phyloP scores from a whole-genome alignment of 2,888 invertebrate genomes.

The Hypselothyrea guttata region DNA sequence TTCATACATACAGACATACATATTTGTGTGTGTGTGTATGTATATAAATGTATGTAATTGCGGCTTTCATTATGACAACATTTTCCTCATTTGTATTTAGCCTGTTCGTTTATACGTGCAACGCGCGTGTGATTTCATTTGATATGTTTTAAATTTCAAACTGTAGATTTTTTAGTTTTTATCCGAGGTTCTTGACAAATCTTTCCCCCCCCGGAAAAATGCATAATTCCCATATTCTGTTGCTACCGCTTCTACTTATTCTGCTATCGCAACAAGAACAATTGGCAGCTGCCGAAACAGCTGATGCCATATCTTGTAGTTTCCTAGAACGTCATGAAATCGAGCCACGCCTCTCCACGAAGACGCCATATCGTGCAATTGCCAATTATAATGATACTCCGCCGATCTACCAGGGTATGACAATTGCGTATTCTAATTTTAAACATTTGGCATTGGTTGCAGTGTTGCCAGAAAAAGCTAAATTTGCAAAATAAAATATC shows the following conservation, averaged over 20 bases:
- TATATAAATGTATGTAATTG: conserved; percentile 21
- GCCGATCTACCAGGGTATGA: conserved; percentile 85
- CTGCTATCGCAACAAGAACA: conserved; percentile 8
- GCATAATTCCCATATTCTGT: conserved; percentile 30
- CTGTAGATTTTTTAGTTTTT: conserved; percentile 9
- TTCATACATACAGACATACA: conserved; percentile 1
- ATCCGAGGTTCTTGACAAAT: conserved; percentile 57
- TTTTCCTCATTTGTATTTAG: conserved; percentile 35
- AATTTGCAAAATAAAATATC: no score
- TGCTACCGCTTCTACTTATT: conserved; percentile 30
- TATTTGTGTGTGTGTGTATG: not conserved
- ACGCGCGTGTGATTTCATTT: conserved; percentile 24
- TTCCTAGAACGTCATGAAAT: conserved; percentile 79
- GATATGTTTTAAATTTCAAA: conserved; percentile 52
- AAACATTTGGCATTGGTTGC: conserved; percentile 7
- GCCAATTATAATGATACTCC: conserved; percentile 86
- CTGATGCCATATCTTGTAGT: conserved; percentile 56
- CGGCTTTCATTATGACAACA: conserved; percentile 31
- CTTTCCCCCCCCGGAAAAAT: conserved; percentile 59
- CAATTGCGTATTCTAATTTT: conserved; percentile 9
- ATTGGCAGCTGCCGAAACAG: conserved; percentile 23
- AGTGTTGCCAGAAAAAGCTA: no score
- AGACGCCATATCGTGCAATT: conserved; percentile 89
- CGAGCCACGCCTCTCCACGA: conserved; percentile 85
- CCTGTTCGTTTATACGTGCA: conserved; percentile 25